Conservation (phyloP, 2,113 vertebrate species). For the Terrapene triunguis region DNA sequence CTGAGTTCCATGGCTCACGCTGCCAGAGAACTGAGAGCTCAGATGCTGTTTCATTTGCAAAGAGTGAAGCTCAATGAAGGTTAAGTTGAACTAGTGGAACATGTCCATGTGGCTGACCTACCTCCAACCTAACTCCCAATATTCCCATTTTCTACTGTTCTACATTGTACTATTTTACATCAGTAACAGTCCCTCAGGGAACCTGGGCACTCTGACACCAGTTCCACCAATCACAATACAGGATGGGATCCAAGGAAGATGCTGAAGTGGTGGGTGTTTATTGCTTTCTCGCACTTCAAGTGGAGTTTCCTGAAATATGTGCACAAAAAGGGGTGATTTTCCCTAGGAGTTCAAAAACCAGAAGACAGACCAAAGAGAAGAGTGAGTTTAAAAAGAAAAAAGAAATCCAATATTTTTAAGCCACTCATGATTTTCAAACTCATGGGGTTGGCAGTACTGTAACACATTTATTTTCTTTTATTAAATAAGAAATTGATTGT, state of each 20-base stretch:
- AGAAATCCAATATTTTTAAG: background rate
- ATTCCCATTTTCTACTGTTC: background rate
- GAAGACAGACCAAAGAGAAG: background rate
- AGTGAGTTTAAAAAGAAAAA: background rate
- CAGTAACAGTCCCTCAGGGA: background rate
- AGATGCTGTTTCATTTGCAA: background rate
- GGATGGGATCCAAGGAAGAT: background rate
- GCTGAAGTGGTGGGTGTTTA: background rate
- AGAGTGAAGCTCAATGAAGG: background rate
- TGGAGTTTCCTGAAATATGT: background rate
- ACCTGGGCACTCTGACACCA: background rate
- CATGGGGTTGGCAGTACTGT: background rate
- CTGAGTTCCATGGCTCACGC: too few relatives aligned
- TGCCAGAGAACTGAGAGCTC: background rate
- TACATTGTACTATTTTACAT: background rate
- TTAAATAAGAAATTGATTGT: background rate
- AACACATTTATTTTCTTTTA: constrained; percentile 34
- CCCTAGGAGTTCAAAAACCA: background rate
- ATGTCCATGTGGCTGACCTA: background rate
- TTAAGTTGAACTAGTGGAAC: background rate
- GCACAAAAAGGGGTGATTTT: background rate
- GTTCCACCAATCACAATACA: background rate
- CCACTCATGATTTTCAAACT: constrained; percentile 7
- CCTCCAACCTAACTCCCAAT: background rate
- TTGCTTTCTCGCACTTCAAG: background rate